phyloP scores from a whole-genome alignment of 1,140 invertebrate species.

The Zophobas morio region DNA sequence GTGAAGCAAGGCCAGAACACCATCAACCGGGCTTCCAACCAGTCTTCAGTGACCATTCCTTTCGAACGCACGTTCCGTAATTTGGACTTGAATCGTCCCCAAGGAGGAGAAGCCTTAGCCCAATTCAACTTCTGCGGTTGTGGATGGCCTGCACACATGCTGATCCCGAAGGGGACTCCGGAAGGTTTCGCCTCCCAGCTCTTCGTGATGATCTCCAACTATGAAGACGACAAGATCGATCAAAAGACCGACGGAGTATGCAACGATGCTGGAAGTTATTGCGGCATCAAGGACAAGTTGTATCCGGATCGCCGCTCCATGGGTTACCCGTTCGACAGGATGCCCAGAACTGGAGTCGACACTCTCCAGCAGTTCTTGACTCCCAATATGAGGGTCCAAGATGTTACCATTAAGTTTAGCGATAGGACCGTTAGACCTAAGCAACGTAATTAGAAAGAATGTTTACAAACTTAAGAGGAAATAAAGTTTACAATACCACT shows the following conservation, averaged over 20 bases:
- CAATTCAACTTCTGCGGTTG: constrained; percentile 88
- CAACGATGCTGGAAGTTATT: constrained; percentile 80
- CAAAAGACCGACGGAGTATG: constrained; percentile 67
- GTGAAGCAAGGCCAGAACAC: constrained; percentile 77
- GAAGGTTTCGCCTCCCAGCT: constrained; percentile 80
- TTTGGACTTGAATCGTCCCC: constrained; percentile 71
- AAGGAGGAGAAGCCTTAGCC: constrained; percentile 69
- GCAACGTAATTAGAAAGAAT: background rate
- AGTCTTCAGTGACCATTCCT: constrained; percentile 82
- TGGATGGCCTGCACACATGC: constrained; percentile 90
- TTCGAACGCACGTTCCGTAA: constrained; percentile 80
- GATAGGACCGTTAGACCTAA: constrained; percentile 60
- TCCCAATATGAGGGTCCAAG: constrained; percentile 76
- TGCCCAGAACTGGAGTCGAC: constrained; percentile 68
- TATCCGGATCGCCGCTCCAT: constrained; percentile 81
- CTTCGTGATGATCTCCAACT: constrained; percentile 88
- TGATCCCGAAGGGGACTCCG: constrained; percentile 81
- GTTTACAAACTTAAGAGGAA: too few relatives aligned
- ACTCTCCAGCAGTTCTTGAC: constrained; percentile 75
- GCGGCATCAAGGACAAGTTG: constrained; percentile 78
- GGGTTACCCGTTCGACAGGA: constrained; percentile 84
- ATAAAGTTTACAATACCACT: too few relatives aligned
- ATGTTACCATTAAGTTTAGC: constrained; percentile 70
- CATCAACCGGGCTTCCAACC: constrained; percentile 73
- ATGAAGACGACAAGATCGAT: constrained; percentile 67